Evolutionary conservation across 1,140 invertebrate genomes (phyloP).

Genomic region (Sinonovacula constricta): DNA sequence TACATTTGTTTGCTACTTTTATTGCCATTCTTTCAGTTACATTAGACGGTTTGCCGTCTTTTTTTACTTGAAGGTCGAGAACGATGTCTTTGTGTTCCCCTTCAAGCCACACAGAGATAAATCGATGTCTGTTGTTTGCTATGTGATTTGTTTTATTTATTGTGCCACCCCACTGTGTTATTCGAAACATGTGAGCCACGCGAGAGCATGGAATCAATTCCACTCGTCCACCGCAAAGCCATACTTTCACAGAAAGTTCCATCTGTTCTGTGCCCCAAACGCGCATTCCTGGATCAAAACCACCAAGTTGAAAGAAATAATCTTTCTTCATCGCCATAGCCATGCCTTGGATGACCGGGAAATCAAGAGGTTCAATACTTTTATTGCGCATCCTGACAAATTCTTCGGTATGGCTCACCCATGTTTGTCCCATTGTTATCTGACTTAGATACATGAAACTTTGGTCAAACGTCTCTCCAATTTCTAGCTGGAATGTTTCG

Average conservation of each 20-base stretch:
- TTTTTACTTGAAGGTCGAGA: neutral
- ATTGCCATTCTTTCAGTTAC: constrained; percentile 15
- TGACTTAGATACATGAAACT: constrained; percentile 26
- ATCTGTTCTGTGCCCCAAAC: constrained; percentile 98
- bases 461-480: neutral
- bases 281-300: constrained; percentile 82
- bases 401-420: constrained; percentile 13
- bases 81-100: neutral
- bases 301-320: constrained; percentile 89
- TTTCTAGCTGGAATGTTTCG: neutral
- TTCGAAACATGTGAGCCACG: constrained; percentile 87
- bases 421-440: constrained; percentile 11
- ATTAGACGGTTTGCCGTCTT: neutral
- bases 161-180: constrained; percentile 10
- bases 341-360: constrained; percentile 29
- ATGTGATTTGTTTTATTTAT: neutral
- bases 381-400: constrained; percentile 8
- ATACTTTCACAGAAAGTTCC: constrained; percentile 99
- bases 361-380: constrained; percentile 20
- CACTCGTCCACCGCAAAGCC: constrained; percentile 96
- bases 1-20: constrained; percentile 15
- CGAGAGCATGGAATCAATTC: constrained; percentile 97
- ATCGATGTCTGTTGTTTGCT: constrained; percentile 7
- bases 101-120: constrained; percentile 25
- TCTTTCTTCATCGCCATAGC: constrained; percentile 38